phyloP scores from a whole-genome alignment of 2,888 invertebrate species.

The Hypsopygia costalis region DNA sequence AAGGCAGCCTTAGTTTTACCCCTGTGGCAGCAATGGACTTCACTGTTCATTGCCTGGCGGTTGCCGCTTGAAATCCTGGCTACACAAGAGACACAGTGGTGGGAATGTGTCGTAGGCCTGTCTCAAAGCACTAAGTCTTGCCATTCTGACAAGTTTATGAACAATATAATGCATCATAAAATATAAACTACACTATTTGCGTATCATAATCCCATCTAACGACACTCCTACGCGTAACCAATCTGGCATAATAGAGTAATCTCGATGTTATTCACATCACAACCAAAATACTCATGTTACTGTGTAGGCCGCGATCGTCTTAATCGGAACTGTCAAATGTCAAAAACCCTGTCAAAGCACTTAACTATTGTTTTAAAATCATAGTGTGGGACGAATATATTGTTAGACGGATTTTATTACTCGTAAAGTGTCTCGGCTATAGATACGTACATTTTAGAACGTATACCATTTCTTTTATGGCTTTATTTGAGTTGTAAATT shows the following conservation, averaged over 20 bases:
- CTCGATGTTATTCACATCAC: constrained; percentile 2
- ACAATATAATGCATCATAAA: background rate
- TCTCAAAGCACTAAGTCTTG: too few species aligned
- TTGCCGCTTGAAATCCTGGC: too few species aligned
- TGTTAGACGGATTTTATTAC: constrained; percentile 34
- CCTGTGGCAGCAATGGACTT: too few species aligned
- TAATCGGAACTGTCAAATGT: constrained; percentile 29
- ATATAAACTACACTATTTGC: background rate
- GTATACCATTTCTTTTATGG: constrained; percentile 29
- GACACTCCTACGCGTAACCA: constrained; percentile 3
- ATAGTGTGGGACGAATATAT: constrained; percentile 35
- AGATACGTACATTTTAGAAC: constrained; percentile 25
- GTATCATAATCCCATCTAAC: constrained; percentile 5
- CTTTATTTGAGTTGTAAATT: constrained; percentile 29
- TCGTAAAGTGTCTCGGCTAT: constrained; percentile 25
- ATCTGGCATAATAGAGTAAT: constrained; percentile 11
- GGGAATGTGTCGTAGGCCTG: too few species aligned
- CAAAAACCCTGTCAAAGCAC: constrained; percentile 15
- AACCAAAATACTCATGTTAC: constrained; percentile 10
- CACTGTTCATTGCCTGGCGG: too few species aligned
- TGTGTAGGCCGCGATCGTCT: constrained; percentile 10
- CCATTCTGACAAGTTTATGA: too few species aligned
- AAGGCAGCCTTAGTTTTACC: too few species aligned
- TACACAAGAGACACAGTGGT: too few species aligned
- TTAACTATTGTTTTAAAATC: constrained; percentile 29